phyloP scores from a whole-genome alignment of 2,797 vertebrate genomes.

The Halcyon badia region DNA sequence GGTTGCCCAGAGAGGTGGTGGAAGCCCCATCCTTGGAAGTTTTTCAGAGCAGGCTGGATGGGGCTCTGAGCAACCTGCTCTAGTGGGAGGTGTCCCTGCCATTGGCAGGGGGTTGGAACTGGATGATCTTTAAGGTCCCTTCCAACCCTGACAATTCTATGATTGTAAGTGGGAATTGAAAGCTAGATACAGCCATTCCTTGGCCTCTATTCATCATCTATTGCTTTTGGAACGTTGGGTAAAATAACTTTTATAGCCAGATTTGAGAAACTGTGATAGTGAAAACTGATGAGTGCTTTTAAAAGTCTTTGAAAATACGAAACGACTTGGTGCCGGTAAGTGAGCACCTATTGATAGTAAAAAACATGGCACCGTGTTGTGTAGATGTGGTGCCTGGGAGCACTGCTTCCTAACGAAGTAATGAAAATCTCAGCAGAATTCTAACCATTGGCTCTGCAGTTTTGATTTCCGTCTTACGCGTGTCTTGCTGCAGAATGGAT shows the following conservation, averaged over 20 bases:
- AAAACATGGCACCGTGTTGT: accelerated
- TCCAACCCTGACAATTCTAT: too few relatives aligned
- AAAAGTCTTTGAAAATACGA: background rate
- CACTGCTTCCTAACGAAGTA: background rate
- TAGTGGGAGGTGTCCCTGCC: too few relatives aligned
- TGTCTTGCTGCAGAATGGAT: conserved; percentile 16
- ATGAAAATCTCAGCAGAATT: background rate
- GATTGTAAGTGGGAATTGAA: background rate
- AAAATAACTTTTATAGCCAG: background rate
- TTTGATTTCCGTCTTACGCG: background rate
- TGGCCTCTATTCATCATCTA: background rate
- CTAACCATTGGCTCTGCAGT: background rate
- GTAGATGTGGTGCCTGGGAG: background rate
- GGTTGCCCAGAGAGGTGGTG: too few relatives aligned
- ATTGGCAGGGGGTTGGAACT: too few relatives aligned
- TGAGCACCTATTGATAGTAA: accelerated
- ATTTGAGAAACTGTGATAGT: background rate
- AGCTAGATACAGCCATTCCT: background rate
- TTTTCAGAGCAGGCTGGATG: too few relatives aligned
- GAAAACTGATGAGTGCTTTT: background rate
- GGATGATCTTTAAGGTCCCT: too few relatives aligned
- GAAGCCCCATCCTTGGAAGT: too few relatives aligned
- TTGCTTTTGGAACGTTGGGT: background rate
- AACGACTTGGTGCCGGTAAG: accelerated
- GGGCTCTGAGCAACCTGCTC: too few relatives aligned